These are phyloP conservation scores for Euborellia annulipes DNA, from an alignment of 1,140 invertebrate genomes.

Conservation along the genomic window DNA sequence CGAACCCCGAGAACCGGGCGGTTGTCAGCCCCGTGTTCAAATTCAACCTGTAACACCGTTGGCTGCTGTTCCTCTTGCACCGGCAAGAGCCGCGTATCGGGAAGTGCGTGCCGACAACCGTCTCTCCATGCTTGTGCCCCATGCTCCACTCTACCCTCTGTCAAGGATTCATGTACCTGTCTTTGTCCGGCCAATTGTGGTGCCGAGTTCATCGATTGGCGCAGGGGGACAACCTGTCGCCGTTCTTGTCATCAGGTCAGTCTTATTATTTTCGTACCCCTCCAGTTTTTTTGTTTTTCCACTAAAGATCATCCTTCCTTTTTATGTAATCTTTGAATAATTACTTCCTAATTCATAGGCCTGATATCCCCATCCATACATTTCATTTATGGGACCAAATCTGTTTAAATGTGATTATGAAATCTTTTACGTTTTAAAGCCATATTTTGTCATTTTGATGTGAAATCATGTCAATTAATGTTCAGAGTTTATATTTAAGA, in stretches of 20 bases:
- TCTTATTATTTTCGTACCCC: too few relatives aligned
- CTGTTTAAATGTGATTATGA: too few relatives aligned
- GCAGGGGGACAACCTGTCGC: slow-evolving; percentile 38
- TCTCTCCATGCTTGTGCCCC: slow-evolving; percentile 69
- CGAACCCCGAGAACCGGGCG: slow-evolving; percentile 43
- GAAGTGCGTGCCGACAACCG: slow-evolving; percentile 64
- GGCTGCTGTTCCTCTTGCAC: slow-evolving; percentile 51
- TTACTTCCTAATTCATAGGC: too few relatives aligned
- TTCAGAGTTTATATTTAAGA: too few relatives aligned
- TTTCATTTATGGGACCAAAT: too few relatives aligned
- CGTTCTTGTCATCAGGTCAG: slow-evolving; percentile 68
- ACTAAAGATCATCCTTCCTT: too few relatives aligned
- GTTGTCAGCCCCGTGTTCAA: slow-evolving; percentile 47
- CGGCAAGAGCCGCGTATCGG: slow-evolving; percentile 61
- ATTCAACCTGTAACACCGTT: slow-evolving; percentile 59
- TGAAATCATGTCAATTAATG: too few relatives aligned
- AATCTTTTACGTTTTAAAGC: too few relatives aligned
- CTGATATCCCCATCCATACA: too few relatives aligned
- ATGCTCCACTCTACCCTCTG: slow-evolving; percentile 69
- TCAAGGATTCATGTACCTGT: slow-evolving; percentile 76
- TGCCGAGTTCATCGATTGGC: slow-evolving; percentile 30
- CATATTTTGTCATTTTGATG: too few relatives aligned
- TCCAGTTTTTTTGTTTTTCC: too few relatives aligned
- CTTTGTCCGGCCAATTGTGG: slow-evolving; percentile 56
- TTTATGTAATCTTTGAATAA: too few relatives aligned